Evolutionary conservation across 2,797 vertebrate species (phyloP).

Genomic region (Siniperca undulata): DNA sequence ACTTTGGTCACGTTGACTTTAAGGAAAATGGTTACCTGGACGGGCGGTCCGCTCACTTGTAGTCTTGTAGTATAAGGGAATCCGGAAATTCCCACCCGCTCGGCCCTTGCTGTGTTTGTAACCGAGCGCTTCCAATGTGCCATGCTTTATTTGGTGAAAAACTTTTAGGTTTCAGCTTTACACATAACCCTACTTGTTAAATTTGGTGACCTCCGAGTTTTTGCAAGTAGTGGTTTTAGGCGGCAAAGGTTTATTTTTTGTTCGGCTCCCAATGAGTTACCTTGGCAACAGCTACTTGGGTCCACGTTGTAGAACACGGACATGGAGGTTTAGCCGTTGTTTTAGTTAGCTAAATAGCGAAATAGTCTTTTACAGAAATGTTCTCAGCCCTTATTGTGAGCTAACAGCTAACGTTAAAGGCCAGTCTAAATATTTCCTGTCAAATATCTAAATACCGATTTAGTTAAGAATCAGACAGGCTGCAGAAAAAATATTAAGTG

Average conservation of each 20-base stretch:
- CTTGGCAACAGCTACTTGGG: too few relatives aligned
- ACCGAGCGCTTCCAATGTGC: background rate
- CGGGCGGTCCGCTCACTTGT: background rate
- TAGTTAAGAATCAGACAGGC: background rate
- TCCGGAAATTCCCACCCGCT: background rate
- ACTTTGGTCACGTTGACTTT: background rate
- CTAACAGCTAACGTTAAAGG: too few relatives aligned
- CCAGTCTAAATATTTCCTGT: background rate
- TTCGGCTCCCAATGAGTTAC: background rate
- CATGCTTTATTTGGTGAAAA: background rate
- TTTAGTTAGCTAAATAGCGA: background rate
- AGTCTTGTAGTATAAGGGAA: too few relatives aligned
- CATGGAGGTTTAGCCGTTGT: background rate
- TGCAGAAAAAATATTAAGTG: background rate
- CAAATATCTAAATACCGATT: background rate
- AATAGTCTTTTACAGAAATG: background rate
- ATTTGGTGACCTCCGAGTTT: accelerated
- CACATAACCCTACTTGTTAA: too few relatives aligned
- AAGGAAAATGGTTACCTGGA: accelerated
- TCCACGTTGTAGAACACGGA: background rate
- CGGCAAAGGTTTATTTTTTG: background rate
- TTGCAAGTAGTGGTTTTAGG: background rate
- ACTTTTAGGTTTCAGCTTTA: background rate
- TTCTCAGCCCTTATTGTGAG: accelerated
- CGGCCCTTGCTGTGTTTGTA: accelerated